A percentile compares a stretch with the other conserved stretches of the same genome.
These are phyloP conservation scores for Agrilus mali DNA, from an alignment of 2,888 invertebrate species.

Conservation along the genomic window DNA sequence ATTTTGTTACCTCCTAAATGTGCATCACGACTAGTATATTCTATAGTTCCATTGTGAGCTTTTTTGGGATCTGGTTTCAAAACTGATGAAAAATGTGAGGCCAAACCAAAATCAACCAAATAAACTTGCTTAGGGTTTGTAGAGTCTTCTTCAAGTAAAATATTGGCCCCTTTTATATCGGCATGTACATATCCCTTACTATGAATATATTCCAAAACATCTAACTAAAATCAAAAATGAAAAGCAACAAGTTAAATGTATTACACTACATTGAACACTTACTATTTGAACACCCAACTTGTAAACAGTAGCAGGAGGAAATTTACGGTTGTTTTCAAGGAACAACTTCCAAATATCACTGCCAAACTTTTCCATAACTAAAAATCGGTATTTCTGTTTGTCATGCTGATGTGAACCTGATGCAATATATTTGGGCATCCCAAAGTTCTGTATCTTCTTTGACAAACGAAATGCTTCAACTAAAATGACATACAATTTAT, in stretches of 20 bases:
- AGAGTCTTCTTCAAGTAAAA: conserved; percentile 61
- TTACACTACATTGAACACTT: conserved; percentile 21
- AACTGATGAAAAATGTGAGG: conserved; percentile 53
- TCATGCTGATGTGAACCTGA: conserved; percentile 72
- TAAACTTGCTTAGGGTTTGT: conserved; percentile 60
- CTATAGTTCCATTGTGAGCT: conserved; percentile 94
- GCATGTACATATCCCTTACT: conserved; percentile 83
- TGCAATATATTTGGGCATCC: conserved; percentile 75
- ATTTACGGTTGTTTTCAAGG: conserved; percentile 47
- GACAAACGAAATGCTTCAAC: conserved; percentile 57
- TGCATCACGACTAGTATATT: conserved; percentile 92
- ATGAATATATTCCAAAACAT: conserved; percentile 89
- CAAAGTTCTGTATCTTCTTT: conserved; percentile 57
- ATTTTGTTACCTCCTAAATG: conserved; percentile 66
- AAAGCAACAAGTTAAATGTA: neutral
- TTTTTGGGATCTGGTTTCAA: conserved; percentile 82
- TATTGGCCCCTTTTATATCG: conserved; percentile 92
- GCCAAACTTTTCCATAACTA: conserved; percentile 82
- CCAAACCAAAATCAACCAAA: conserved; percentile 90
- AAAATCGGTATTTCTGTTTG: conserved; percentile 71
- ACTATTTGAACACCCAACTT: conserved; percentile 77
- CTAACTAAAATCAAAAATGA: conserved; percentile 46
- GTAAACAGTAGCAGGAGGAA: conserved; percentile 64
- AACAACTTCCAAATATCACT: conserved; percentile 73
- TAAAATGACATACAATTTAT: conserved; percentile 27